Base-by-base conservation (phyloP, 1,140 invertebrate genomes). In the Drosophila ananassae region DNA sequence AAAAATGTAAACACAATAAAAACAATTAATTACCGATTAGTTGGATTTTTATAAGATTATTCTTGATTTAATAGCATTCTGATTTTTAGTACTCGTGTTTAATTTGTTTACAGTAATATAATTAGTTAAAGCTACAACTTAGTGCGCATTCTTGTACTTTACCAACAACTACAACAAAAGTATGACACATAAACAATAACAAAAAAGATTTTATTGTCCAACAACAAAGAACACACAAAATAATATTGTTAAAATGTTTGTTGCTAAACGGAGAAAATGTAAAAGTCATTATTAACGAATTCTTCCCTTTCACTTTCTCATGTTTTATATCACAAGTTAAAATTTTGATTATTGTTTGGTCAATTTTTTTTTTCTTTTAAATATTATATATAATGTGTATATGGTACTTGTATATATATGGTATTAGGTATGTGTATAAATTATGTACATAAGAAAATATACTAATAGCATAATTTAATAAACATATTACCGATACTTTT, bases 321-420 rank as follows among this genome's bases (percentile, higher is more conserved):
- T 57, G 69, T 77, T 75, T 39, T 79, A 84, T 90, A 90, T 90
- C 89, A 90, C 89, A 90, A 90, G 89, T 89, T 90, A 90, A 89
- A 87, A 81, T 90, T 90, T 90, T 90, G 82, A 90, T 90, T 90
- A 90, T 90, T 90, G 82, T 84, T 90, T 90, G 87, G 87, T 90
- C 87, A 87, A 85, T 89, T 84, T 80, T 76, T 89, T 84, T 77
- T 79, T 62, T 63, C 83, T 84, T 77, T 79, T 62, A 50, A 63
- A 63, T 66, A 73, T 24, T 64, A 68, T 81, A 17, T 75, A 63
- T 64, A 61, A 44, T 76, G 63, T 39, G 57, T 77, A 62, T 77
- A 55, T 69, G 39, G 44, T 55, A 61, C 60, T 21, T 54, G 34
- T 57, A 37, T 57, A 59, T 46, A 55, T 54, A 56, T 52, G 61